A percentile compares a stretch with the other conserved stretches of the same genome.
phyloP scores from a whole-genome alignment of 2,797 vertebrate genomes.

The Rhabdophis nuchalis region DNA sequence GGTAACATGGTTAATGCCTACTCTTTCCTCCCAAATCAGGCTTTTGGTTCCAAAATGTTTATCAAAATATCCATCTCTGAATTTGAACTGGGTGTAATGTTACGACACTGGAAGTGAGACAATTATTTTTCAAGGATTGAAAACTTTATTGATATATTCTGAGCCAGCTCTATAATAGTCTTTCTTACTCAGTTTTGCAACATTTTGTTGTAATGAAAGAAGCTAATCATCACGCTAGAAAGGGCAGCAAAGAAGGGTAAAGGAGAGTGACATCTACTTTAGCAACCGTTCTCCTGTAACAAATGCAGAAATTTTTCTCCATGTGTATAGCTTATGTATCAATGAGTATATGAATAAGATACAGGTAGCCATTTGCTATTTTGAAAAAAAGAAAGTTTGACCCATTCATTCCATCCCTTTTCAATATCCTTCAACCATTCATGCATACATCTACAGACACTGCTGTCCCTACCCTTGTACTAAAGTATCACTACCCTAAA shows the following conservation, averaged over 20 bases:
- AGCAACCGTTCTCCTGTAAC: neutral
- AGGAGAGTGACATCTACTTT: neutral
- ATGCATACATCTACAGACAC: neutral
- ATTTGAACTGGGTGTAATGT: neutral
- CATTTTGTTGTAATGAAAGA: neutral
- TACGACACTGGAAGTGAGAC: neutral
- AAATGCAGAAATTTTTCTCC: neutral
- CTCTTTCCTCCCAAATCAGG: neutral
- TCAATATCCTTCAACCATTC: neutral
- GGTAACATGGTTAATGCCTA: neutral
- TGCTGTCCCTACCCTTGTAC: neutral
- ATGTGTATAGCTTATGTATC: neutral
- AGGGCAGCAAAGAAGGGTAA: neutral
- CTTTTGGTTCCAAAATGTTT: neutral
- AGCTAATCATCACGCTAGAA: neutral
- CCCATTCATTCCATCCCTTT: neutral
- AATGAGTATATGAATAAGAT: neutral
- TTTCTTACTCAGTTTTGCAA: neutral
- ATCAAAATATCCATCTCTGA: neutral
- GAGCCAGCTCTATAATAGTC: neutral
- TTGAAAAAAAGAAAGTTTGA: neutral
- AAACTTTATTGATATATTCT: neutral
- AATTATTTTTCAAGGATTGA: neutral
- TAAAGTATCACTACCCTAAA: neutral
- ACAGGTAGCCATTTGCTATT: neutral